Evolutionary conservation across 1,140 invertebrate genomes (phyloP).

Genomic region (Linepithema humile): DNA sequence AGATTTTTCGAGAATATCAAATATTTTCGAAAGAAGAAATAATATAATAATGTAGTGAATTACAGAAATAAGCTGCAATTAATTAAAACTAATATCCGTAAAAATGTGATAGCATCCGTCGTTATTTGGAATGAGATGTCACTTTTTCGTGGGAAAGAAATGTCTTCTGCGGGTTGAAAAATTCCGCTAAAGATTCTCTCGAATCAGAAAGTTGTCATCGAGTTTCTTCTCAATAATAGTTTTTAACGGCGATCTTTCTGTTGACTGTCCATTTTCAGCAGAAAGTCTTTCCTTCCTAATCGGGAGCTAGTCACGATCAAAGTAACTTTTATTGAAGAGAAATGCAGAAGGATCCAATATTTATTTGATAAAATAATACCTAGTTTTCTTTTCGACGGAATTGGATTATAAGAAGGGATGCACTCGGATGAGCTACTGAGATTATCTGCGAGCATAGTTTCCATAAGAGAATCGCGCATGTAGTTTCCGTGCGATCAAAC

Average conservation of each 20-base stretch:
- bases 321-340: conserved; percentile 30
- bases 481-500: conserved; percentile 4
- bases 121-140: conserved; percentile 3
- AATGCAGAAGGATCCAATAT: conserved; percentile 40
- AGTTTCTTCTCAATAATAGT: conserved; percentile 37
- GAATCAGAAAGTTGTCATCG: conserved; percentile 9
- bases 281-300: conserved; percentile 10
- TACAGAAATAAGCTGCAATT: neutral
- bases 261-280: conserved; percentile 38
- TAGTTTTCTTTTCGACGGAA: neutral
- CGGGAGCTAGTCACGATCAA: neutral
- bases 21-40: neutral
- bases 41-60: neutral
- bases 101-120: neutral
- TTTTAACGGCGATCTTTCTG: conserved; percentile 34
- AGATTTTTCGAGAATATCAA: too few species aligned
- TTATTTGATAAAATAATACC: conserved; percentile 48
- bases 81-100: neutral
- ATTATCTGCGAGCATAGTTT: conserved; percentile 19
- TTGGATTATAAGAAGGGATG: conserved; percentile 26
- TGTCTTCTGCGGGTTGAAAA: neutral
- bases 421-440: conserved; percentile 3
- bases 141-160: neutral
- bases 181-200: conserved; percentile 2
- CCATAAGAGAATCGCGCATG: neutral